phyloP scores from a whole-genome alignment of 2,888 invertebrate species.

The Macropis europaea region DNA sequence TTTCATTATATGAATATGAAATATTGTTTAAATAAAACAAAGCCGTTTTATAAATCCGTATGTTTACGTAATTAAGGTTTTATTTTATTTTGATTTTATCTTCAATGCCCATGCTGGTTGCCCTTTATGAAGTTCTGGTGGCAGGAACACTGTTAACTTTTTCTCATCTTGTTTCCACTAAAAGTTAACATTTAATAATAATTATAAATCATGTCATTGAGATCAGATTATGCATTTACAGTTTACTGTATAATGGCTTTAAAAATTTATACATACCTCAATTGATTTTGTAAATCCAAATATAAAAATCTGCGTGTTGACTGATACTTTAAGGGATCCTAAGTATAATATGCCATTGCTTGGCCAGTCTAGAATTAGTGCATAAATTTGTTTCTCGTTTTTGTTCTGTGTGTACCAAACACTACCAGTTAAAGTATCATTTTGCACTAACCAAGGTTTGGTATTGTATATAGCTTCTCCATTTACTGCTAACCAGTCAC shows the following conservation, averaged over 20 bases:
- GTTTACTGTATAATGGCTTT: neutral
- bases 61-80: neutral
- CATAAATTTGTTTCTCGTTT: conserved; percentile 82
- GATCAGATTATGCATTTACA: neutral
- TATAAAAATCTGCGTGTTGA: conserved; percentile 75
- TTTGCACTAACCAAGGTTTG: conserved; percentile 90
- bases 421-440: conserved; percentile 86
- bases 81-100: conserved; percentile 30
- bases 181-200: conserved; percentile 38
- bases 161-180: conserved; percentile 60
- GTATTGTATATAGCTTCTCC: conserved; percentile 93
- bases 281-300: conserved; percentile 79
- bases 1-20: conserved; percentile 9
- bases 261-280: conserved; percentile 26
- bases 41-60: neutral
- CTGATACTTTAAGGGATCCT: conserved; percentile 61
- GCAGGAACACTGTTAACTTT: conserved; percentile 61
- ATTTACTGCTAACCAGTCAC: conserved; percentile 88
- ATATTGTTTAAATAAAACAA: conserved; percentile 34
- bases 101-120: conserved; percentile 74
- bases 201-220: neutral
- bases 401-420: conserved; percentile 88
- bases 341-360: conserved; percentile 81
- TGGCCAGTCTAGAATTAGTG: conserved; percentile 87
- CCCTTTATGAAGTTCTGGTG: conserved; percentile 62